phyloP scores from a whole-genome alignment of 2,797 vertebrate species.

The Anguilla obscura region DNA sequence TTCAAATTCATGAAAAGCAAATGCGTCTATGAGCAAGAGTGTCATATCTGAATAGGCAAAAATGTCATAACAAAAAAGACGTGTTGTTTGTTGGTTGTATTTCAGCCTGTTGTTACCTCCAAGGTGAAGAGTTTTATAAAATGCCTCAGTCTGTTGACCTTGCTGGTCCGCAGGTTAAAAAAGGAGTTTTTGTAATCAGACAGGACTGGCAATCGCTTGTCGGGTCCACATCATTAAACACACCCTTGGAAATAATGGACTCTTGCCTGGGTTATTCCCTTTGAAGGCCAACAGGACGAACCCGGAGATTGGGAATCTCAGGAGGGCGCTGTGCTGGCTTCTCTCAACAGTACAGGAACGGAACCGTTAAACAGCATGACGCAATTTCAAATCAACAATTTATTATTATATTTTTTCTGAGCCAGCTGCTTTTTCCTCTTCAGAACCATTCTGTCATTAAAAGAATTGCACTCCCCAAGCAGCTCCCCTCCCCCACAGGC shows the following conservation, averaged over 20 bases:
- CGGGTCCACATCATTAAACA: conserved; percentile 46
- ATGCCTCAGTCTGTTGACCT: conserved; percentile 44
- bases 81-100: not conserved
- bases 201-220: conserved; percentile 44
- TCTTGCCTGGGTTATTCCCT: conserved; percentile 33
- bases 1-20: not conserved
- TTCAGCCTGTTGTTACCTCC: not conserved
- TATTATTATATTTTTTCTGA: not conserved
- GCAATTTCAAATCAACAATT: conserved; percentile 21
- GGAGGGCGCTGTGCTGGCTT: conserved; percentile 22
- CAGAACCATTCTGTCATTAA: conserved; percentile 33
- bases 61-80: not conserved
- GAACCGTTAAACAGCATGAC: conserved; percentile 24
- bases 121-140: not conserved
- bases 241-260: conserved; percentile 45
- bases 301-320: conserved; percentile 18
- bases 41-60: not conserved
- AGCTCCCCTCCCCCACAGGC: not conserved
- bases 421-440: not conserved
- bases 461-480: not conserved
- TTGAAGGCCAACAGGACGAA: conserved; percentile 32
- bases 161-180: conserved; percentile 45
- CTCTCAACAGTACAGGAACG: not conserved
- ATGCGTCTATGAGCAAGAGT: not conserved
- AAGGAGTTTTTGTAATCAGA: conserved; percentile 45